Conservation (phyloP, 2,113 vertebrate species). For the Microtus richardsoni region DNA sequence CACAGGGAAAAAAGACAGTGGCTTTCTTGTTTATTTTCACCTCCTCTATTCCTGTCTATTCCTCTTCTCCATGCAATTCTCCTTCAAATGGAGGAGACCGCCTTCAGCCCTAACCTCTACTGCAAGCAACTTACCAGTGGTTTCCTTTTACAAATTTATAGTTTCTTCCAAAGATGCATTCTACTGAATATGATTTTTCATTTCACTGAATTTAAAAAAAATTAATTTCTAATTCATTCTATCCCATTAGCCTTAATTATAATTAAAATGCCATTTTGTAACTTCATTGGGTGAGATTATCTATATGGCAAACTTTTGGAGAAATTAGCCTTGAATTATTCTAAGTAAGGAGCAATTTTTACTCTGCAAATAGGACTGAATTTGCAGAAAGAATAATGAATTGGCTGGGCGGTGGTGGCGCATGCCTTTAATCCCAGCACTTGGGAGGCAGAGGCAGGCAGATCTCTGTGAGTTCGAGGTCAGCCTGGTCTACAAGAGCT, state of each 20-base stretch:
- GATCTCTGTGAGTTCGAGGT: no score
- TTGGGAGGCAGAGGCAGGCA: no score
- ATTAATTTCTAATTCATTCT: not conserved
- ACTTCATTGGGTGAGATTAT: not conserved
- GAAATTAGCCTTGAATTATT: conserved; percentile 14
- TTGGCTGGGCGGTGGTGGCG: not conserved
- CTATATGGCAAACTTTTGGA: not conserved
- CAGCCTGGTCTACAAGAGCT: no score
- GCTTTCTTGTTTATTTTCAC: not conserved
- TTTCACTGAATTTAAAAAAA: not conserved
- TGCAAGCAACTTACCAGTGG: not conserved
- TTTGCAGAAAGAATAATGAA: not conserved
- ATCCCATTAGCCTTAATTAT: not conserved
- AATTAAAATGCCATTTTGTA: not conserved
- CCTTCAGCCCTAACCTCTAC: not conserved
- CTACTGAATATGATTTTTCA: not conserved
- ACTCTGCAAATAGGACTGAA: not conserved
- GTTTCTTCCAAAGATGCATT: conserved; percentile 9
- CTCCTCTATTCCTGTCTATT: not conserved
- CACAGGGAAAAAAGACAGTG: no score
- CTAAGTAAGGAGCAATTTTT: not conserved
- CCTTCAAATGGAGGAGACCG: not conserved
- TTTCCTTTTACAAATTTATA: not conserved
- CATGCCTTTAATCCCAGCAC: no score
- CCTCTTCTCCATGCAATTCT: not conserved